Evolutionary conservation across 2,888 invertebrate species (phyloP), one percentile per base, ranked within the genome.

Genomic region (Nephrotoma appendiculata): DNA sequence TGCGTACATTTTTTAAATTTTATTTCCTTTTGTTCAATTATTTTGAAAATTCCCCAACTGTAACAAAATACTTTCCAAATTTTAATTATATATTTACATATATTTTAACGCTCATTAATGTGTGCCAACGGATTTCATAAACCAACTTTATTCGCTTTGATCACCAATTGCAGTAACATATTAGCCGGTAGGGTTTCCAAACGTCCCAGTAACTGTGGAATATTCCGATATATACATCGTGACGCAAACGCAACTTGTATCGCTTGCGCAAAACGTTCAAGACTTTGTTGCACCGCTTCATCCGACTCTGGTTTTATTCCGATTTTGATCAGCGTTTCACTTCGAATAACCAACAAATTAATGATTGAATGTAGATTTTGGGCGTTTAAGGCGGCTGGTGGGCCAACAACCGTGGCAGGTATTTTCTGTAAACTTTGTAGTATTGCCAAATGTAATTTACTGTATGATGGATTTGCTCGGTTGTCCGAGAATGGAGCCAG

Each of bases 261-360:
- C 0, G 96, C 95, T 90, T 98, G 98, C 0, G 96, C 96, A 88
- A 96, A 94, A 89, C 97, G 93, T 90, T 97, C 96, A 87, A 97
- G 91, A 87, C 90, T 89, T 86, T 94, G 92, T 91, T 95, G 93
- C 41, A 93, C 90, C 3, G 89, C 89, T 0, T 90, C 89, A 89
- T 94, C 92, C 41, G 89, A 90, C 11, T 92, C 90, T 0, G 93
- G 90, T 7, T 91, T 91, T 1, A 90, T 89, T 0, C 92, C 92
- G 43, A 90, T 90, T 7, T 90, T 90, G 5, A 92, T 88, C 0
- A 92, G 88, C 44, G 89, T 90, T 0, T 92, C 91, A 0, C 92
- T 92, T 88, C 92, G 92, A 0, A 90, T 90, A 87, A 92, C 93
- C 42, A 94, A 90, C 0, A 92, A 89, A 0, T 92, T 92, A 0